These are phyloP conservation scores for Polyploca ridens DNA, from an alignment of 2,888 invertebrate genomes.

Conservation along the genomic window DNA sequence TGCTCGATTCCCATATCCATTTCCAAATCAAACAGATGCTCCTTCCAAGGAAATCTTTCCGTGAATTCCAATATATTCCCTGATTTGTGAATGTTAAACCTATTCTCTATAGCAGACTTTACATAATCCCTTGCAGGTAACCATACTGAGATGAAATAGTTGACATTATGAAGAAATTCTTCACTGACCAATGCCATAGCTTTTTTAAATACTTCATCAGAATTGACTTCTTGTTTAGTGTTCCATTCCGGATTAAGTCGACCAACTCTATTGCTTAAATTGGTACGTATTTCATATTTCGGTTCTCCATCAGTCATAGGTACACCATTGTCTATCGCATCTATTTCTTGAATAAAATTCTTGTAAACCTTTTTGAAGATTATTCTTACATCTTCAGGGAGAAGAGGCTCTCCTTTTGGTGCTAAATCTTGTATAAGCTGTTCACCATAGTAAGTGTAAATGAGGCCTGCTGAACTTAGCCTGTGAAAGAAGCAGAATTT, in stretches of 20 bases:
- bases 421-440: slow-evolving; percentile 87
- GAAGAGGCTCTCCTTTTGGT: slow-evolving; percentile 64
- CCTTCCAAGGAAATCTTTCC: slow-evolving; percentile 94
- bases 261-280: slow-evolving; percentile 90
- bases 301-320: slow-evolving; percentile 90
- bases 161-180: slow-evolving; percentile 91
- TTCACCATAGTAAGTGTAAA: slow-evolving; percentile 96
- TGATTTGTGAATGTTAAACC: slow-evolving; percentile 88
- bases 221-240: slow-evolving; percentile 75
- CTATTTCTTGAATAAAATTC: slow-evolving; percentile 95
- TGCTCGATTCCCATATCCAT: slow-evolving; percentile 86
- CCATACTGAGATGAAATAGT: slow-evolving; percentile 89
- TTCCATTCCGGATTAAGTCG: slow-evolving; percentile 95
- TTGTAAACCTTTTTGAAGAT: slow-evolving; percentile 92
- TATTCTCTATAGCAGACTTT: slow-evolving; percentile 87
- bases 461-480: slow-evolving; percentile 97
- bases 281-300: slow-evolving; percentile 91
- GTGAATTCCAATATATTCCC: slow-evolving; percentile 92
- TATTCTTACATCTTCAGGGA: slow-evolving; percentile 78
- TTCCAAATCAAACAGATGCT: slow-evolving; percentile 94
- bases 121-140: slow-evolving; percentile 94
- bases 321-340: slow-evolving; percentile 99
- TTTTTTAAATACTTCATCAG: slow-evolving; percentile 87
- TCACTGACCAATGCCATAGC: slow-evolving; percentile 91
- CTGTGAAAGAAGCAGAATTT: slow-evolving; percentile 67